Percentiles rank a stretch among this genome's conserved stretches.
These are phyloP conservation scores for Alcedo atthis DNA, from an alignment of 2,797 vertebrate genomes.

Conservation along the genomic window DNA sequence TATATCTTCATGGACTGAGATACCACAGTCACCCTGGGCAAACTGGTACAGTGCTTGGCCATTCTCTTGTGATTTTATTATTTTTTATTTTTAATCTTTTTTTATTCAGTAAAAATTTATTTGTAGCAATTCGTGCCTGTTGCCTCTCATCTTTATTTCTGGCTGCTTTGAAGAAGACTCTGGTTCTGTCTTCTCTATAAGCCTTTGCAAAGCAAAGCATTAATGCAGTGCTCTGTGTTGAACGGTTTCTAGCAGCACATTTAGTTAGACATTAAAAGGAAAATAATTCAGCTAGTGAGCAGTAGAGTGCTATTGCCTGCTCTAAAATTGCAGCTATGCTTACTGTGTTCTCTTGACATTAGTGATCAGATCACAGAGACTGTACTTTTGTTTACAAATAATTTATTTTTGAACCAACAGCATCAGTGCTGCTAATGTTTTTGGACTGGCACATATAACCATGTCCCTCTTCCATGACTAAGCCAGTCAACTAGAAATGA, in stretches of 20 bases:
- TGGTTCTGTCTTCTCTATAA: neutral
- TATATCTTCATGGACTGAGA: neutral
- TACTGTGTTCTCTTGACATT: neutral
- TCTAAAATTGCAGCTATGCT: neutral
- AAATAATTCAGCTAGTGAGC: constrained; percentile 1
- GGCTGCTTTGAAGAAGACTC: neutral
- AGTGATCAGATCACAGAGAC: neutral
- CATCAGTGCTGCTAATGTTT: neutral
- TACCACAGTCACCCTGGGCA: neutral
- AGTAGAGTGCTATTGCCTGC: neutral
- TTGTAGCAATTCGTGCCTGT: neutral
- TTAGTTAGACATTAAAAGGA: neutral
- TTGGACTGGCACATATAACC: neutral
- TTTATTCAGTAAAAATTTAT: neutral
- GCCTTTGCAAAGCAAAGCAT: neutral
- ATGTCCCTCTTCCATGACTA: neutral
- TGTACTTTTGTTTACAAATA: constrained; percentile 9
- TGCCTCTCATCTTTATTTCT: neutral
- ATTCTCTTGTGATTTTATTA: neutral
- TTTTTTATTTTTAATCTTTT: neutral
- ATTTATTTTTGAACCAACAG: neutral
- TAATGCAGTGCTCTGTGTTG: neutral
- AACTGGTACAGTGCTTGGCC: neutral
- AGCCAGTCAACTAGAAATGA: neutral
- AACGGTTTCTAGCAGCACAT: neutral